Evolutionary conservation across 2,113 vertebrate species (phyloP), one percentile per base, ranked within the genome.

Genomic region (Camelus bactrianus): DNA sequence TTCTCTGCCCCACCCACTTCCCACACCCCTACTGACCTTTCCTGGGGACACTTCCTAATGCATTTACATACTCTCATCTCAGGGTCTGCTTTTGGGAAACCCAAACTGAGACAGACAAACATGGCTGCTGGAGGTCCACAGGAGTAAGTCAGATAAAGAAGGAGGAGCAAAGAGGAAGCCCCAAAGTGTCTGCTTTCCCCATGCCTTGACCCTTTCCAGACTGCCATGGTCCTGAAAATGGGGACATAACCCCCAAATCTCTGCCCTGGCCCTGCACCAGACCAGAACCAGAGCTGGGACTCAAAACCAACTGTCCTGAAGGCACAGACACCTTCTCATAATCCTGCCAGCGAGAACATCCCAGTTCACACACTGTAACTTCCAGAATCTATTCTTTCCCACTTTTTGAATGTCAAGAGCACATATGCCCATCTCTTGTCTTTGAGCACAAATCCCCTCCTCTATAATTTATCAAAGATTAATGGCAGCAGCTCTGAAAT

Each of bases 391-490:
- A 13, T 30, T n/a, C 91, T n/a, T 65, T 56, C 32, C 72, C 28
- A 15, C 28, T n/a, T 83, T 75, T 86, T 54, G 92, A 96, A 86
- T 70, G 83, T 92, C 94, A 97, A 80, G 50, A 77, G 50, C 32
- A 3, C 82, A 30, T 24, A 38, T 8, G 56, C 56, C 79, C 64
- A 89, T 89, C 90, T 73, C 46, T 94, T 79, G 64, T 95, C 75
- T 92, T 22, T 87, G 75, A 87, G 56, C 52, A 60, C 83, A 92
- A 89, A 79, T 77, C 38, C 16, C 62, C 64, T 86, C 82, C 76
- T 94, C 83, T 79, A 54, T 80, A 60, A 93, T 93, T 84, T 93
- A 97, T 76, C 92, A 83, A 76, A 93, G 96, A 97, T 93, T 86
- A 91, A 95, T 42, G 95, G 48, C 28, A 14, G 86, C 1, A 3